These are phyloP conservation scores for Pluvialis apricaria DNA, from an alignment of 2,113 vertebrate species.

Conservation along the genomic window DNA sequence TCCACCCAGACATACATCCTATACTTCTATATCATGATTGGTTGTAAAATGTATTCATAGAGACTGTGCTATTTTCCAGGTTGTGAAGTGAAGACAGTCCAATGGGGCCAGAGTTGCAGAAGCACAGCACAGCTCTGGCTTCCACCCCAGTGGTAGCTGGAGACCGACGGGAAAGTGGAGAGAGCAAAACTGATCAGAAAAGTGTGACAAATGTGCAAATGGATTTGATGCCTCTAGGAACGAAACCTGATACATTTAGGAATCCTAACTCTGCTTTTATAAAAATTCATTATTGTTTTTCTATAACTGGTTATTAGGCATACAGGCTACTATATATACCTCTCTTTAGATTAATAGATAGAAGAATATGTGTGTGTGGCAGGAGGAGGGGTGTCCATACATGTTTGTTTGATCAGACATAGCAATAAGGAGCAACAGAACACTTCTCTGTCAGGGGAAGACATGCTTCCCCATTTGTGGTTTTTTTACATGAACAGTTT, in stretches of 20 bases:
- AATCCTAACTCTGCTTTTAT: neutral
- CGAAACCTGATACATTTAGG: neutral
- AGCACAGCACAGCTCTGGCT: neutral
- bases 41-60: neutral
- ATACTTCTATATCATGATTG: neutral
- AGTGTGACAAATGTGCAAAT: neutral
- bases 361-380: neutral
- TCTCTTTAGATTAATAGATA: neutral
- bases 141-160: neutral
- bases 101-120: neutral
- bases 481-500: neutral
- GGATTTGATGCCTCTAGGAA: neutral
- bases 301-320: neutral
- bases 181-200: neutral
- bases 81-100: neutral
- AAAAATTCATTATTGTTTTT: neutral
- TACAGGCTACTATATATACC: neutral
- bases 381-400: neutral
- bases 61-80: neutral
- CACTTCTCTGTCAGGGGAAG: neutral
- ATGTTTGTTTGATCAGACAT: neutral
- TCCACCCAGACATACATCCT: neutral
- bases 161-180: neutral
- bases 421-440: neutral
- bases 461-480: neutral